Conservation (phyloP, 2,888 invertebrate species). For the Drosophila sordidula region DNA sequence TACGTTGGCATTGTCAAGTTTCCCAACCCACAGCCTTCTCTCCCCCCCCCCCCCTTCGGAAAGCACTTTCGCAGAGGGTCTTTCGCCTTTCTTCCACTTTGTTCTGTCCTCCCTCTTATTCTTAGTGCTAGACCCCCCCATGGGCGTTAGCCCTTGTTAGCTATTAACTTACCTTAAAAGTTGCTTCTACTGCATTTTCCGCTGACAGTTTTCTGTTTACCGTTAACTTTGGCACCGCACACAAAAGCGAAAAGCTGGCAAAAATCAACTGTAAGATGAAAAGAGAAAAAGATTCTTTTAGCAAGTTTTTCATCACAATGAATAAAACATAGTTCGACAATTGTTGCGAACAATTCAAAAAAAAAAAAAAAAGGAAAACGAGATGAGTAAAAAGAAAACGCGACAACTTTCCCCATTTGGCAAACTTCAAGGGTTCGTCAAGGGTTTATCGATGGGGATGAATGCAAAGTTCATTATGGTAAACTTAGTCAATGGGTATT, state of each 20-base stretch:
- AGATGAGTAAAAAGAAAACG: no score
- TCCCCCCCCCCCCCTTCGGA: neutral
- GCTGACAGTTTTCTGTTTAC: constrained; percentile 4
- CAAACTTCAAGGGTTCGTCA: neutral
- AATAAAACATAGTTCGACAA: constrained; percentile 13
- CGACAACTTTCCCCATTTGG: neutral
- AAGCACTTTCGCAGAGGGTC: neutral
- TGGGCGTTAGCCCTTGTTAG: constrained; percentile 1
- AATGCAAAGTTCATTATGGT: neutral
- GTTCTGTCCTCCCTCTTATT: no score
- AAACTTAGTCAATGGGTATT: neutral
- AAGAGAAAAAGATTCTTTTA: neutral
- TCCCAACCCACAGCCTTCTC: neutral
- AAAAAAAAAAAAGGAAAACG: neutral
- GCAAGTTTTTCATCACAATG: neutral
- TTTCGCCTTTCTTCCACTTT: no score
- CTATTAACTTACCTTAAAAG: constrained; percentile 53
- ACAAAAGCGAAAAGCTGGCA: constrained; percentile 11
- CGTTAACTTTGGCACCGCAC: constrained; percentile 14
- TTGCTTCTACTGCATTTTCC: constrained; percentile 5
- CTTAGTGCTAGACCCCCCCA: neutral
- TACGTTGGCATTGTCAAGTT: constrained; percentile 48
- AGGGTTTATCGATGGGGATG: neutral
- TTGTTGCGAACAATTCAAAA: neutral
- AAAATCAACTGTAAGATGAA: constrained; percentile 29